Base-by-base conservation (phyloP, 2,797 vertebrate genomes). In the Petrocephalus schoutedeni region DNA sequence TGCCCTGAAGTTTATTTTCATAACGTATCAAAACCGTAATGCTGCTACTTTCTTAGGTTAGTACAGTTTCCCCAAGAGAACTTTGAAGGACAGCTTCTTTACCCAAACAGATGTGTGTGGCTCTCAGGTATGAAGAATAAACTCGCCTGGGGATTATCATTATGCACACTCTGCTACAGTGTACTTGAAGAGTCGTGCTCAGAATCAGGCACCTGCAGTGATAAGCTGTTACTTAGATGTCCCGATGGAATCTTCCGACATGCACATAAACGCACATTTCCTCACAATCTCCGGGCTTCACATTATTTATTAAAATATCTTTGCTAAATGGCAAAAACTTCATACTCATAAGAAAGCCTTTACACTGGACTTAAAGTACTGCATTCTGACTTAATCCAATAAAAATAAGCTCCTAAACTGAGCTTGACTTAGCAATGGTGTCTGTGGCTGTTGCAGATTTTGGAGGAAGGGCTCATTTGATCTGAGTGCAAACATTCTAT, bases 81-180 rank as follows among this genome's bases (percentile, higher is more conserved):
- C 90, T 91, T 92, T 94, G 92, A 94, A 91, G 92, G 93, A 93
- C 93, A 92, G 93, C 92, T 93, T 93, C 91, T 94, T 93, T 93
- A 93, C 87, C 91, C 91, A 93, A 94, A 93, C 89, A 90, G 89
- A 91, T 86, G 84, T 89, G 64, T 82, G 41, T 45, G 45, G 19
- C n/a, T 49, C 45, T 82, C 77, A 9, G 7, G n/a, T 82, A 19
- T 74, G 67, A 74, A 74, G 14, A 41, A 74, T 36, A 14, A 74
- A 32, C 59, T 28, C 28, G 7, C 12, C 67, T 41, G 67, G 67
- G 67, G 36, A 74, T 74, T 41, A 74, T 28, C 10, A 74, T 14
- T 16, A 36, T 74, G 67, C 67, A 74, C 16, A 74, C 19, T 9
- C 61, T 32, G 23, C 67, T 16, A 41, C 32, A 41, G 5, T 36